Evolutionary conservation across 2,888 invertebrate species (phyloP).

Genomic region (Pseudanteris insignis): DNA sequence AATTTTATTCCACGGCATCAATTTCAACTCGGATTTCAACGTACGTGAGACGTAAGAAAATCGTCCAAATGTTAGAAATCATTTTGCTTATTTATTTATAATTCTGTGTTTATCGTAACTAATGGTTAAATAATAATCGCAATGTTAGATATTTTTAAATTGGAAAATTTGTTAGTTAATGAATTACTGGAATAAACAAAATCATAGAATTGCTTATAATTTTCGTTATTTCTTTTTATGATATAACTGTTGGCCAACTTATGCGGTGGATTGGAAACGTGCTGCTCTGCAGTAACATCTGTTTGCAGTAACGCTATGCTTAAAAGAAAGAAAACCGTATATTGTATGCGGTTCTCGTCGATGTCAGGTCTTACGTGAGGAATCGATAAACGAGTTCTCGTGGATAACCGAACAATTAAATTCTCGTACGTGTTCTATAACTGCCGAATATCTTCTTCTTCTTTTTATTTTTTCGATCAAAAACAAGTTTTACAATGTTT

Average conservation of each 20-base stretch:
- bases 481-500: too few relatives aligned
- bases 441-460: constrained; percentile 16
- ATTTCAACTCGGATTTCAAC: too few relatives aligned
- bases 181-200: background rate
- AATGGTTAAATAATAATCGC: too few relatives aligned
- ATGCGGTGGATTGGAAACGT: constrained; percentile 36
- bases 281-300: constrained; percentile 40
- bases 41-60: too few relatives aligned
- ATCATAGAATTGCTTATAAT: background rate
- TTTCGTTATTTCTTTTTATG: constrained; percentile 30
- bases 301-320: constrained; percentile 29
- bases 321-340: constrained; percentile 35
- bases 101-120: too few relatives aligned
- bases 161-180: background rate
- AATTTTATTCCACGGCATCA: too few relatives aligned
- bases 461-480: too few relatives aligned
- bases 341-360: constrained; percentile 34
- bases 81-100: too few relatives aligned
- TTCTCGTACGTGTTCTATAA: constrained; percentile 22
- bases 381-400: constrained; percentile 35
- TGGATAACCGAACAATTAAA: constrained; percentile 38
- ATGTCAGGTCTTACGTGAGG: constrained; percentile 27
- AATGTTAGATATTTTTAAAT: too few relatives aligned
- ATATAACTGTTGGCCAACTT: constrained; percentile 32
- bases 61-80: too few relatives aligned